Conservation (phyloP, 2,888 invertebrate genomes). For the Tricholauxania praeusta region DNA sequence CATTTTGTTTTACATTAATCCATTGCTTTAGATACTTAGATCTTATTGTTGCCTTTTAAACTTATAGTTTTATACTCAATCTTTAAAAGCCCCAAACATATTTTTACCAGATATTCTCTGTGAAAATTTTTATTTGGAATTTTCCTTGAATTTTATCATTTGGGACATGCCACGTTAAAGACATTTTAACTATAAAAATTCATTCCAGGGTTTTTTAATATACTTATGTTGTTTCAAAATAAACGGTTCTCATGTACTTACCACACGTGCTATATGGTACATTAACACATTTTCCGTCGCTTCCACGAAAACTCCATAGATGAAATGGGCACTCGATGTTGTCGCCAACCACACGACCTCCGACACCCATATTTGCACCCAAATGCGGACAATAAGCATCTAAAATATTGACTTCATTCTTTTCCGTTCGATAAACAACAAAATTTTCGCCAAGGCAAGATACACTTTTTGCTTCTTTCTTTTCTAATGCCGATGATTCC, state of each 20-base stretch:
- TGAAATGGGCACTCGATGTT: constrained; percentile 92
- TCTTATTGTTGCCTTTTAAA: too few species aligned
- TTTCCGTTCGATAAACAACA: constrained; percentile 77
- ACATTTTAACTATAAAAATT: too few species aligned
- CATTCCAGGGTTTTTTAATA: too few species aligned
- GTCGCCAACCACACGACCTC: constrained; percentile 81
- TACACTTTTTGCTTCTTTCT: constrained; percentile 72
- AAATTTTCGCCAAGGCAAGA: constrained; percentile 79
- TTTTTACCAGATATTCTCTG: too few species aligned
- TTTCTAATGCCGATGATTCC: constrained; percentile 75
- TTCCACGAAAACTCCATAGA: constrained; percentile 83
- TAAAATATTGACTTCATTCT: constrained; percentile 75
- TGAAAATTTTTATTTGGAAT: too few species aligned
- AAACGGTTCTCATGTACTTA: constrained; percentile 24
- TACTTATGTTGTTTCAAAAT: too few species aligned
- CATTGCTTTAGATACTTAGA: too few species aligned
- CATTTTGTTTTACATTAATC: too few species aligned
- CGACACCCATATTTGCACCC: constrained; percentile 87
- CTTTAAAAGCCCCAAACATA: too few species aligned
- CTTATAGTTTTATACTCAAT: too few species aligned
- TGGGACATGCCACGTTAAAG: too few species aligned
- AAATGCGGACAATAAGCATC: constrained; percentile 93
- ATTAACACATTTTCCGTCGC: constrained; percentile 78
- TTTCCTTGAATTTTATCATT: too few species aligned
- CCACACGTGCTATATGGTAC: constrained; percentile 79